Evolutionary conservation across 2,888 invertebrate species (phyloP).

Genomic region (Arctia plantaginis): DNA sequence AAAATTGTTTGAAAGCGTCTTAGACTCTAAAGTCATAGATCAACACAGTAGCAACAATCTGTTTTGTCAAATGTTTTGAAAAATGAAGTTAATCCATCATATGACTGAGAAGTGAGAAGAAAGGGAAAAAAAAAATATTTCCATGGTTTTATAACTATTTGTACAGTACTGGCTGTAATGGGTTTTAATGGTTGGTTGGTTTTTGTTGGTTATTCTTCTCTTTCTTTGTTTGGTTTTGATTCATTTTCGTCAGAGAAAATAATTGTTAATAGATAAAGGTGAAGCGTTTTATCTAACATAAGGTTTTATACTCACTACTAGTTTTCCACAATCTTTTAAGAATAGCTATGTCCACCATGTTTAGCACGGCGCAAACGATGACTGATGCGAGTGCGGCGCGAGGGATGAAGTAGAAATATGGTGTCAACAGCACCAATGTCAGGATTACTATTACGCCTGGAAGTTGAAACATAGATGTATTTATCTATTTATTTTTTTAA

Average conservation of each 20-base stretch:
- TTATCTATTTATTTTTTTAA: not conserved
- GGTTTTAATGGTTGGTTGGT: too few relatives aligned
- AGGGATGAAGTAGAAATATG: slow-evolving; percentile 91
- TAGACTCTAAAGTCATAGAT: too few relatives aligned
- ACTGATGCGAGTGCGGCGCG: slow-evolving; percentile 90
- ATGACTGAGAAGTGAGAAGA: too few relatives aligned
- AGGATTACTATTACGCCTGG: slow-evolving; percentile 90
- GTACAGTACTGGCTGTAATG: not conserved
- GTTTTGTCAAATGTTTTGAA: too few relatives aligned
- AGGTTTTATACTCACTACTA: slow-evolving; percentile 80
- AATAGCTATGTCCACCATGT: slow-evolving; percentile 89
- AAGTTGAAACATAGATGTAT: slow-evolving; percentile 2
- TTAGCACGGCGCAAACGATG: slow-evolving; percentile 92
- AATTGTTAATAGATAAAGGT: not conserved
- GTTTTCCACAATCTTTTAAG: slow-evolving; percentile 88
- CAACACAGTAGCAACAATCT: too few relatives aligned
- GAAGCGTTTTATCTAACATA: not conserved
- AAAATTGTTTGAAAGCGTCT: too few relatives aligned
- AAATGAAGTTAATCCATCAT: too few relatives aligned
- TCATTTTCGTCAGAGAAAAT: not conserved
- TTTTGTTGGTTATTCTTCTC: too few relatives aligned
- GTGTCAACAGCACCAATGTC: slow-evolving; percentile 90
- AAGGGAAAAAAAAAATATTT: too few relatives aligned
- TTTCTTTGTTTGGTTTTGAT: too few relatives aligned
- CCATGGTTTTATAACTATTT: not conserved